These are phyloP conservation scores for Drosophila subpulchrella DNA, from an alignment of 1,140 invertebrate species.

Conservation along the genomic window DNA sequence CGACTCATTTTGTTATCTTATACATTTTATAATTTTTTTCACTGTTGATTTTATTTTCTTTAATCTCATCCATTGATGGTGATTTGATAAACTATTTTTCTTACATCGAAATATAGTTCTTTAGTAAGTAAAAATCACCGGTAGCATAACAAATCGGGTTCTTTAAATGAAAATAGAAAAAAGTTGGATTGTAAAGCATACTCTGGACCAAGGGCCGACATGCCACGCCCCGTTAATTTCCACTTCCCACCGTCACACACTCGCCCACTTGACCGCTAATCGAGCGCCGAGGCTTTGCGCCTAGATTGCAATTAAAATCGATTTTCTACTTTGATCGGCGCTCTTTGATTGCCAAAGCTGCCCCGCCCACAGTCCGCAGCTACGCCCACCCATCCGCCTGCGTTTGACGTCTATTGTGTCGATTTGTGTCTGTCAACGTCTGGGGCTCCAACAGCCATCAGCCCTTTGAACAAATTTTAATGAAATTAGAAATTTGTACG, in stretches of 20 bases:
- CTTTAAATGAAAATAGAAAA: background rate
- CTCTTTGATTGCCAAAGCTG: conserved; percentile 72
- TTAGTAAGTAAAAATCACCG: too few relatives aligned
- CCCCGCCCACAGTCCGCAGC: conserved; percentile 18
- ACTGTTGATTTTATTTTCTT: too few relatives aligned
- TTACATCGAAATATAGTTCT: too few relatives aligned
- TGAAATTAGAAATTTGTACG: conserved; percentile 78
- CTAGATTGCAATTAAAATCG: conserved; percentile 81
- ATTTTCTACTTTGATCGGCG: conserved; percentile 75
- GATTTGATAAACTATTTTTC: too few relatives aligned
- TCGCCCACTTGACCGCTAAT: conserved; percentile 46
- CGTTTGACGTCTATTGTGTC: conserved; percentile 73
- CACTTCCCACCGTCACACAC: background rate
- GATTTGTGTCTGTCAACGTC: conserved; percentile 79
- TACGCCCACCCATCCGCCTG: background rate
- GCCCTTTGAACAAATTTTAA: conserved; percentile 68
- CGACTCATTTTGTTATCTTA: too few relatives aligned
- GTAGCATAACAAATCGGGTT: background rate
- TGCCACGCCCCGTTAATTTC: conserved; percentile 19
- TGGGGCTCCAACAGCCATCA: conserved; percentile 35
- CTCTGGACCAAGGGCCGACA: background rate
- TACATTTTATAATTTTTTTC: too few relatives aligned
- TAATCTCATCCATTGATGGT: too few relatives aligned
- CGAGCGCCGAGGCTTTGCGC: conserved; percentile 37
- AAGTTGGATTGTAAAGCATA: background rate